Conservation (phyloP, 2,888 invertebrate species). For the Dendrolimus pini region DNA sequence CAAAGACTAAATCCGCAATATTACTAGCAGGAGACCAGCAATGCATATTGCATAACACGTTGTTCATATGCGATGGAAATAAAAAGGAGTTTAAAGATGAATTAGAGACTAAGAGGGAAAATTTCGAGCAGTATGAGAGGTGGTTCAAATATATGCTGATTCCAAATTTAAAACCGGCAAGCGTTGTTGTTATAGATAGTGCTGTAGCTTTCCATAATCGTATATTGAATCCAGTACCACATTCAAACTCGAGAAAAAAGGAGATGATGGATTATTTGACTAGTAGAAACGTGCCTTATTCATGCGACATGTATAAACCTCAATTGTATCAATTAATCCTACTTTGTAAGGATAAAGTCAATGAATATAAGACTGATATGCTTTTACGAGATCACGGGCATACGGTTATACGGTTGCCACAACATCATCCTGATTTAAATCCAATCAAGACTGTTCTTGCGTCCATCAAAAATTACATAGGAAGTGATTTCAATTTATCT, state of each 20-base stretch:
- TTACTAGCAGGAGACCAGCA: slow-evolving; percentile 26
- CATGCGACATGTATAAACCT: slow-evolving; percentile 26
- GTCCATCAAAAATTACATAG: slow-evolving; percentile 21
- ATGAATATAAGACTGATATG: slow-evolving; percentile 25
- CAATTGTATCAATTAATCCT: slow-evolving; percentile 26
- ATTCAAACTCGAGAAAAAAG: slow-evolving; percentile 25
- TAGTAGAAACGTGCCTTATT: slow-evolving; percentile 23
- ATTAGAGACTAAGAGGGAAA: slow-evolving; percentile 20
- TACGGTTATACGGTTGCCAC: slow-evolving; percentile 21
- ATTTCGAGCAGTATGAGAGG: slow-evolving; percentile 27
- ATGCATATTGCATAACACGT: slow-evolving; percentile 19
- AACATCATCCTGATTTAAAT: slow-evolving; percentile 24
- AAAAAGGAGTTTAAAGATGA: slow-evolving; percentile 28
- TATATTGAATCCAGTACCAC: slow-evolving; percentile 22
- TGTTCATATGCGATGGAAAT: slow-evolving; percentile 24
- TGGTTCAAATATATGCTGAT: slow-evolving; percentile 27
- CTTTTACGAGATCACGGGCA: slow-evolving; percentile 23
- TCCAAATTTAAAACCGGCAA: slow-evolving; percentile 23
- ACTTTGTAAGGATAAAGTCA: slow-evolving; percentile 24
- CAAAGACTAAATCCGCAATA: slow-evolving; percentile 22
- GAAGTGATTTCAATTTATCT: slow-evolving; percentile 19
- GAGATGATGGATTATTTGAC: slow-evolving; percentile 30
- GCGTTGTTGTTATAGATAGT: slow-evolving; percentile 26
- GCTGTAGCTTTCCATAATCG: slow-evolving; percentile 26
- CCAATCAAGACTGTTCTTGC: slow-evolving; percentile 21